Percentiles rank a stretch among this genome's conserved stretches.
phyloP scores from a whole-genome alignment of 2,888 invertebrate genomes.

The Drosophila testacea region DNA sequence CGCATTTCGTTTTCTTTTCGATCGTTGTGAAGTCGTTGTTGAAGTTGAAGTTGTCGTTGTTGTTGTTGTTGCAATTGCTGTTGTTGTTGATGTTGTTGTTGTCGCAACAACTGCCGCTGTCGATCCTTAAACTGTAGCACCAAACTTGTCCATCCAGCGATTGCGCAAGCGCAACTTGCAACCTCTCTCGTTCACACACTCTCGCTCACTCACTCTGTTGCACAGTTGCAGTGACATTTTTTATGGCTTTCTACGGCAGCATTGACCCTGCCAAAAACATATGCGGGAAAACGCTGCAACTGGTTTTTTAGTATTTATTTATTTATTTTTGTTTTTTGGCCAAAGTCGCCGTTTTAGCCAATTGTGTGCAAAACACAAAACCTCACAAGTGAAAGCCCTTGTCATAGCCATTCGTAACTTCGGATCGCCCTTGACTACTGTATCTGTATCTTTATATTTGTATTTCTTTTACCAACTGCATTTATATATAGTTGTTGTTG shows the following conservation, averaged over 20 bases:
- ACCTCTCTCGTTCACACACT: neutral
- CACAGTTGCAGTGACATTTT: conserved; percentile 61
- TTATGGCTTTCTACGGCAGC: conserved; percentile 73
- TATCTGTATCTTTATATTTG: conserved; percentile 29
- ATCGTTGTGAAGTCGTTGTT: conserved; percentile 38
- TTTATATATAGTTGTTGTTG: neutral
- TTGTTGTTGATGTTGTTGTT: conserved; percentile 20
- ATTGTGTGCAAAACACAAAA: conserved; percentile 44
- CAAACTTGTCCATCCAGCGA: conserved; percentile 72
- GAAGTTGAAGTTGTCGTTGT: conserved; percentile 20
- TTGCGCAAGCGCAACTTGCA: conserved; percentile 64
- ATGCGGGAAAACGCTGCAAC: conserved; percentile 78
- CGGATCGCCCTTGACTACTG: conserved; percentile 38
- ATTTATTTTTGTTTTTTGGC: conserved; percentile 7
- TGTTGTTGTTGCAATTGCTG: conserved; percentile 19
- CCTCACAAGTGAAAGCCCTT: conserved; percentile 62
- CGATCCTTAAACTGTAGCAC: conserved; percentile 78
- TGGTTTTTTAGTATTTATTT: conserved; percentile 62
- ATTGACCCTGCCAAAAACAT: conserved; percentile 73
- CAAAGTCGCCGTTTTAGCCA: conserved; percentile 2
- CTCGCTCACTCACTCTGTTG: conserved; percentile 15
- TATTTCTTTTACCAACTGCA: conserved; percentile 14
- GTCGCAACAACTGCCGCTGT: conserved; percentile 30
- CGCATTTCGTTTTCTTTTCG: conserved; percentile 82
- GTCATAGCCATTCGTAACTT: conserved; percentile 16